phyloP scores from a whole-genome alignment of 2,113 vertebrate genomes.

The Acanthisitta chloris region DNA sequence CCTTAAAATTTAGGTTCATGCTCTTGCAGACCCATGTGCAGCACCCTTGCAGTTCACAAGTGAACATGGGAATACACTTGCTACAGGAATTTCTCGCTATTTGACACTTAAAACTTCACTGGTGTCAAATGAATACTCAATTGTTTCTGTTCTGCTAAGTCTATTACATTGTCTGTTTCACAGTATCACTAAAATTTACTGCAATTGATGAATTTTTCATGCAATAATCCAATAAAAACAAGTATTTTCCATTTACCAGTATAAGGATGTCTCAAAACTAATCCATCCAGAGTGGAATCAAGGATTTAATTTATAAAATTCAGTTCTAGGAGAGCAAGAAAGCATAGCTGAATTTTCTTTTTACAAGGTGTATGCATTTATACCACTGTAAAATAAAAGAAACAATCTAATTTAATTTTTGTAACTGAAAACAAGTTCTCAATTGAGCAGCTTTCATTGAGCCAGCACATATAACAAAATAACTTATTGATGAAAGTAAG shows the following conservation, averaged over 20 bases:
- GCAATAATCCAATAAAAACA: neutral
- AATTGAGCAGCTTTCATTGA: neutral
- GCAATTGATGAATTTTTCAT: neutral
- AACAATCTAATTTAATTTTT: slow-evolving; percentile 45
- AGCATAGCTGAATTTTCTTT: neutral
- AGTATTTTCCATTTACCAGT: neutral
- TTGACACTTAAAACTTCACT: neutral
- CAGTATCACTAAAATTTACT: neutral
- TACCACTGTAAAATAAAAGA: neutral
- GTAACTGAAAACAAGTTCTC: slow-evolving; percentile 10
- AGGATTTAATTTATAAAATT: neutral
- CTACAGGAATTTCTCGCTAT: neutral
- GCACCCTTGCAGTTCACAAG: neutral
- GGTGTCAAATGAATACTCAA: neutral
- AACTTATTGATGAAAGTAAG: slow-evolving; percentile 28
- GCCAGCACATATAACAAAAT: slow-evolving; percentile 20
- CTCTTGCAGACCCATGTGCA: neutral
- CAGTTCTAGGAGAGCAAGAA: neutral
- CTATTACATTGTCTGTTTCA: neutral
- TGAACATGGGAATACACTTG: neutral
- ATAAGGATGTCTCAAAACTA: slow-evolving; percentile 11
- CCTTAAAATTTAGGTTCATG: neutral
- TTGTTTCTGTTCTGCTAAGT: neutral
- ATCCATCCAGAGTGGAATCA: neutral
- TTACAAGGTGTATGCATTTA: neutral